Evolutionary conservation across 2,797 vertebrate genomes (phyloP), one percentile per base, ranked within the genome.

Genomic region (Amblyopsis hoosieri): DNA sequence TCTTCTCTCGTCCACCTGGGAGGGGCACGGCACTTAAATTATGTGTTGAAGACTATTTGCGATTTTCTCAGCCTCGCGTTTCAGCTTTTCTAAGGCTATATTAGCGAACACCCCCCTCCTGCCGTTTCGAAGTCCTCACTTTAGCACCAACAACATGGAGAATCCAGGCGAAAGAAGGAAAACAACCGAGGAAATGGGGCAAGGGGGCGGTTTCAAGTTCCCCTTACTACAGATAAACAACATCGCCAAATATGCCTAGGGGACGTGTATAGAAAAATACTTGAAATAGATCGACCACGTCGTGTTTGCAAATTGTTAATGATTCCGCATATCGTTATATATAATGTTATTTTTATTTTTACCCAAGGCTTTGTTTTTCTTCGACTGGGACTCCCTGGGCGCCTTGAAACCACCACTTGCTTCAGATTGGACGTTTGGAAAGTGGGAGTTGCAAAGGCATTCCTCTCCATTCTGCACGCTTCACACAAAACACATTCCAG

Each of bases 191-290:
- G 91, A 93, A 93, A 92, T 92, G 91, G 92, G 91, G 91, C 91
- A 92, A 82, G 83, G 73, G 74, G 82, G 3, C 90, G 90, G 92
- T 94, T 94, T 93, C 92, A 94, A 93, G 92, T 72, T 84, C 91
- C 92, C 93, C 81, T 92, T 93, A 93, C 93, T 93, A 93, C 92
- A 90, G 84, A 92, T 93, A 93, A 93, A 94, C 93, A 94, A 93
- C 90, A 86, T 71, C 84, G 78, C 56, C 84, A 31, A 66, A 64
- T 45, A 64, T 49, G 55, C 37, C 50, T 1, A 45, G 2, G 1
- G 29, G 13, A 61, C 29, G 42, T 45, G 72, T 70, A 49, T 2
- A 53, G 68, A 19, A 72, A 80, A 64, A 37, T 47, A 1, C 12
- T 54, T 5, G 2, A n/a, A 54, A n/a, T 11, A 57, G 51, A 17